Conservation (phyloP, 2,113 vertebrate genomes). For the Ctenodactylus gundi region DNA sequence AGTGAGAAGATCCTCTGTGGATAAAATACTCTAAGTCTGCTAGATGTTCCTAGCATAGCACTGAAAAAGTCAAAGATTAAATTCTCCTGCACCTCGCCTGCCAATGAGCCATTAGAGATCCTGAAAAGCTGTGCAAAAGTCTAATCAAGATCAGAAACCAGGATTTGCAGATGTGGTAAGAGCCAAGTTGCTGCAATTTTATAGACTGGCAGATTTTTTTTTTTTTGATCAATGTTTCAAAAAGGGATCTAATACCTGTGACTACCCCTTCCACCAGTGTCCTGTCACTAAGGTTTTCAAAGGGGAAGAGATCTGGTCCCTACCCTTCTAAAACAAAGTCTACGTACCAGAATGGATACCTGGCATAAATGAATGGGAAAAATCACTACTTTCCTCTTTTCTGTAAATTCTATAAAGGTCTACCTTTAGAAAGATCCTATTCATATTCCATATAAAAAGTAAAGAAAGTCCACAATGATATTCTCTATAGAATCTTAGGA, state of each 20-base stretch:
- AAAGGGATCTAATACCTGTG: not conserved
- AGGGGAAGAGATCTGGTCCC: not conserved
- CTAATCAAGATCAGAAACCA: slow-evolving; percentile 21
- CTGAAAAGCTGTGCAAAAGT: not conserved
- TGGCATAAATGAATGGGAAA: not conserved
- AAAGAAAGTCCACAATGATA: slow-evolving; percentile 69
- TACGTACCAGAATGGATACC: not conserved
- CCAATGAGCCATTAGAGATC: not conserved
- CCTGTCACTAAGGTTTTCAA: slow-evolving; percentile 5
- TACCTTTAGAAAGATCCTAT: slow-evolving; percentile 35
- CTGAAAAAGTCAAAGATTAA: slow-evolving; percentile 42
- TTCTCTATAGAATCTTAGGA: slow-evolving; percentile 68
- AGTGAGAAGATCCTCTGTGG: not conserved
- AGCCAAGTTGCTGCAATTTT: not conserved
- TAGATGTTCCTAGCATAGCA: not conserved
- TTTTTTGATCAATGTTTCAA: slow-evolving; percentile 21
- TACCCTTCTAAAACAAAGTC: slow-evolving; percentile 31
- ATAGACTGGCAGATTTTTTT: not conserved
- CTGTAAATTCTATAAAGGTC: slow-evolving; percentile 46
- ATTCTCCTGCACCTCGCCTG: not conserved
- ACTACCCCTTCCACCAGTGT: not conserved
- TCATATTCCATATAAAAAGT: slow-evolving; percentile 67
- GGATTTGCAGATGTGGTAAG: not conserved
- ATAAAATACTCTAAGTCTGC: slow-evolving; percentile 16
- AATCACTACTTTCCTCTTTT: slow-evolving; percentile 40